phyloP scores from a whole-genome alignment of 2,797 vertebrate species.

The Malurus leucopterus region DNA sequence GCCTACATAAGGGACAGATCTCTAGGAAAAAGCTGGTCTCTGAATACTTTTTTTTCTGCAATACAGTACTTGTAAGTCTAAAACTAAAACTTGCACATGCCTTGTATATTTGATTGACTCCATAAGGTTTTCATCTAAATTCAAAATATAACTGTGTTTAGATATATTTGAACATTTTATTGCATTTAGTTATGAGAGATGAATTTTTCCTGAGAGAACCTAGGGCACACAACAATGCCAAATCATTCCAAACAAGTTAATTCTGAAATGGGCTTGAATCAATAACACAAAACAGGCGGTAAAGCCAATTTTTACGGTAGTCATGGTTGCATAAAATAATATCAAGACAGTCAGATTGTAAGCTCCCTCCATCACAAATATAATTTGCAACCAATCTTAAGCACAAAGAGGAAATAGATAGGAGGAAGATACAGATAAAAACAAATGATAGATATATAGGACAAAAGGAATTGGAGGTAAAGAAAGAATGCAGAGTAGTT shows the following conservation, averaged over 20 bases:
- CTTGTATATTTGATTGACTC: conserved; percentile 55
- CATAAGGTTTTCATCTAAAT: conserved; percentile 60
- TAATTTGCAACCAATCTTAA: conserved; percentile 51
- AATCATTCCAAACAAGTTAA: conserved; percentile 63
- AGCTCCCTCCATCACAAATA: conserved; percentile 54
- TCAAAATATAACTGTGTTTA: conserved; percentile 54
- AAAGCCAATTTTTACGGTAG: conserved; percentile 62
- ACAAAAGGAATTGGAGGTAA: conserved; percentile 12
- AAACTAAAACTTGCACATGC: conserved; percentile 26
- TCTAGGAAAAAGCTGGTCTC: conserved; percentile 28
- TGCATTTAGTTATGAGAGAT: conserved; percentile 59
- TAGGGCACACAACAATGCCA: conserved; percentile 26
- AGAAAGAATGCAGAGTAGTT: conserved; percentile 51
- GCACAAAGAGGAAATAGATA: conserved; percentile 42
- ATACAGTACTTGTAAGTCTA: neutral
- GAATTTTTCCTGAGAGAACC: conserved; percentile 52
- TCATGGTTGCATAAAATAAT: conserved; percentile 60
- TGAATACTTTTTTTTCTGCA: conserved; percentile 4
- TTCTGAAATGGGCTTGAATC: conserved; percentile 62
- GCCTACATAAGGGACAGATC: neutral
- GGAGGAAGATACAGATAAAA: conserved; percentile 47
- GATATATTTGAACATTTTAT: conserved; percentile 59
- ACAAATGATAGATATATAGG: conserved; percentile 35
- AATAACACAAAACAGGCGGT: conserved; percentile 55
- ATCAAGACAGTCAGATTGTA: conserved; percentile 59